Conservation (phyloP, 2,797 vertebrate species). For the Ctenopoma multispine region DNA sequence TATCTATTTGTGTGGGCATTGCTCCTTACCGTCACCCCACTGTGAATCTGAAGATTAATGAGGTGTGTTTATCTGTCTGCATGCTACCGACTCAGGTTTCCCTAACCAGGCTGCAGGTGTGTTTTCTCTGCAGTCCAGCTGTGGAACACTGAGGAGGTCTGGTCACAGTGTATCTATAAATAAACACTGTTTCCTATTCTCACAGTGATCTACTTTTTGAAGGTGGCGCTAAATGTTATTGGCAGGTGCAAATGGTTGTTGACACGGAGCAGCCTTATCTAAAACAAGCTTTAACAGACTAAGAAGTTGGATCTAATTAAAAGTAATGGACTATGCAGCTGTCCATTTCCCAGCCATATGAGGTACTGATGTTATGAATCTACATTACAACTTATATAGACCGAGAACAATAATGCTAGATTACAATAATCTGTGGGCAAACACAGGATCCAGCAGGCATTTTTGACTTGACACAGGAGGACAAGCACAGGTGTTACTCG, state of each 20-base stretch:
- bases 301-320: slow-evolving; percentile 37
- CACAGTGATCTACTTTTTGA: slow-evolving; percentile 7
- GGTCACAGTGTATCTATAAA: slow-evolving; percentile 22
- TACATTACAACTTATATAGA: neutral
- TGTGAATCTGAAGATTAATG: slow-evolving; percentile 60
- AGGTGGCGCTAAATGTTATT: slow-evolving; percentile 21
- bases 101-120: slow-evolving; percentile 47
- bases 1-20: neutral
- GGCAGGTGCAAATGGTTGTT: slow-evolving; percentile 32
- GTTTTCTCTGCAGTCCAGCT: slow-evolving; percentile 20
- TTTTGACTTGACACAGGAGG: neutral
- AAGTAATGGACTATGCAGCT: slow-evolving; percentile 50
- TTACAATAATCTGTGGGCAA: slow-evolving; percentile 2
- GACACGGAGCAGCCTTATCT: slow-evolving; percentile 26
- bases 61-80: slow-evolving; percentile 54
- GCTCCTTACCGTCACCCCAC: slow-evolving; percentile 16
- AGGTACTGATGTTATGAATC: neutral
- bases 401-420: neutral
- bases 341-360: neutral
- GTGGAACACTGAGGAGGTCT: slow-evolving; percentile 12
- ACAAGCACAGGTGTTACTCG: neutral
- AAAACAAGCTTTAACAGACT: slow-evolving; percentile 11
- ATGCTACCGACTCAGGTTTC: neutral
- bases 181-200: slow-evolving; percentile 8
- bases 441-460: neutral